Conservation (phyloP, 2,888 invertebrate species). For the Andrena chrysosceles region DNA sequence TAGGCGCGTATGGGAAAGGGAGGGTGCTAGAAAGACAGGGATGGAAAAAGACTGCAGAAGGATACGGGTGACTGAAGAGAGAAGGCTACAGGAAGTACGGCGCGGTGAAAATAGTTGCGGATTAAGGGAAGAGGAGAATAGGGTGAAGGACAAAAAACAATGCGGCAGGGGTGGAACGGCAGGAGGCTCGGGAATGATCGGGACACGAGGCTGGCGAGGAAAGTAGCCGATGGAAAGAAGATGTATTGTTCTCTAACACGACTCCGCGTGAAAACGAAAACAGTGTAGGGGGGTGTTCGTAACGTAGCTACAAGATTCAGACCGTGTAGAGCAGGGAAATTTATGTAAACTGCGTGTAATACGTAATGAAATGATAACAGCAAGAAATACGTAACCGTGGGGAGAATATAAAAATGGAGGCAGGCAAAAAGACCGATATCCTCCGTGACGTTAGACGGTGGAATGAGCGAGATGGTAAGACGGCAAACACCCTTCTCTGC, state of each 20-base stretch:
- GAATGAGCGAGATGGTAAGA: conserved; percentile 10
- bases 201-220: not conserved
- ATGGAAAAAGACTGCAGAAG: conserved; percentile 14
- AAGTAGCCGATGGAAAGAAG: not conserved
- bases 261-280: not conserved
- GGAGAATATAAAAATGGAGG: conserved; percentile 7
- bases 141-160: conserved; percentile 29
- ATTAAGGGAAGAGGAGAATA: conserved; percentile 40
- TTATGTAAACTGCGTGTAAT: not conserved
- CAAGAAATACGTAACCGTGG: not conserved
- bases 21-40: conserved; percentile 20
- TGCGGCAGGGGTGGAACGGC: conserved; percentile 8
- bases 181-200: conserved; percentile 13
- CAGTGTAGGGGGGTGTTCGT: not conserved
- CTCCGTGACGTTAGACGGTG: conserved; percentile 18
- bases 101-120: conserved; percentile 35
- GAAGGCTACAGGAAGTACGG: conserved; percentile 34
- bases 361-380: not conserved
- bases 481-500: conserved; percentile 20
- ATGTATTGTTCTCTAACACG: not conserved
- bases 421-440: conserved; percentile 19
- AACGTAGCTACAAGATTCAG: not conserved
- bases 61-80: conserved; percentile 20
- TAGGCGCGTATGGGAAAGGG: conserved; percentile 14
- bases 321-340: not conserved